These are phyloP conservation scores for Mechanitis mazaeus DNA, from an alignment of 2,888 invertebrate species.

Conservation along the genomic window DNA sequence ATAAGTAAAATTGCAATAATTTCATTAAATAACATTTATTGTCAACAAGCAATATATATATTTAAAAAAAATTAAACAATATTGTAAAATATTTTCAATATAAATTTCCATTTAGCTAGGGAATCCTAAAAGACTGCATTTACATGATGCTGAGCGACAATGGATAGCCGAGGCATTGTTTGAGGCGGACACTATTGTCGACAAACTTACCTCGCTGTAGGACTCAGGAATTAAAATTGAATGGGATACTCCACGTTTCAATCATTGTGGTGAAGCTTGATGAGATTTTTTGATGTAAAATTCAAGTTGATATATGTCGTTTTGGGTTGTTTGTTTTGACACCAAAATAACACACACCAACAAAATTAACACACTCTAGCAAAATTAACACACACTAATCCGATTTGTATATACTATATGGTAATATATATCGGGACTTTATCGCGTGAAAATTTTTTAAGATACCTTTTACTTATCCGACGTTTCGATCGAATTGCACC, in stretches of 20 bases:
- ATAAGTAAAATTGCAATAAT: no score
- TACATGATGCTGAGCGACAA: not conserved
- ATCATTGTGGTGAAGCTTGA: not conserved
- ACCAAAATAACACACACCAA: no score
- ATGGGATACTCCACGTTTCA: constrained; percentile 3
- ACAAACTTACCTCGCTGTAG: not conserved
- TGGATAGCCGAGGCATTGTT: not conserved
- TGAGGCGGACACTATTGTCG: constrained; percentile 4
- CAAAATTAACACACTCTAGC: no score
- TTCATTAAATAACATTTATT: no score
- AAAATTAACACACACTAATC: no score
- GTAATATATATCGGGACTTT: no score
- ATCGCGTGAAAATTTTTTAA: no score
- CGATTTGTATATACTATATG: no score
- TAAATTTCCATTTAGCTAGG: not conserved
- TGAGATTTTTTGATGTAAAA: not conserved
- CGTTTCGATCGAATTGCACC: no score
- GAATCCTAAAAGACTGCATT: constrained; percentile 2
- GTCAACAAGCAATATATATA: not conserved
- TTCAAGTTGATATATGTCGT: not conserved
- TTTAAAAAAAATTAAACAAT: no score
- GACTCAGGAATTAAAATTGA: constrained; percentile 3
- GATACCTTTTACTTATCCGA: no score
- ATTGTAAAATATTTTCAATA: not conserved
- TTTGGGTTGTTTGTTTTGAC: no score